Conservation (phyloP, 2,888 invertebrate genomes). For the Melolontha melolontha region DNA sequence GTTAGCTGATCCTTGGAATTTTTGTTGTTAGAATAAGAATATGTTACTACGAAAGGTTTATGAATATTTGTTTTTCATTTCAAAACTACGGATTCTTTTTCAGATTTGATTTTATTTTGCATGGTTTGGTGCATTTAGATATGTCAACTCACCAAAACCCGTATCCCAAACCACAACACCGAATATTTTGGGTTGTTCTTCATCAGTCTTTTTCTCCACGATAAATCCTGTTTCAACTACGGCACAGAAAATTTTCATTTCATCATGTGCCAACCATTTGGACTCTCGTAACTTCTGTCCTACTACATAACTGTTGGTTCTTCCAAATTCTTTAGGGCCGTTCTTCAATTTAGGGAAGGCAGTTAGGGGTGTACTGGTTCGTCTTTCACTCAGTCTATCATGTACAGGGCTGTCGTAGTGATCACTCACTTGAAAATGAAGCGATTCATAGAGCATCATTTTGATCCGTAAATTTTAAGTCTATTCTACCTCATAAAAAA, state of each 20-base stretch:
- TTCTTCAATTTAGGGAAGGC: conserved; percentile 16
- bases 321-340: conserved; percentile 18
- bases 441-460: conserved; percentile 52
- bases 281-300: conserved; percentile 79
- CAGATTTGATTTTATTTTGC: too few relatives aligned
- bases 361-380: conserved; percentile 29
- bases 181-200: conserved; percentile 72
- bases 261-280: conserved; percentile 80
- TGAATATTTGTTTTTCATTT: too few relatives aligned
- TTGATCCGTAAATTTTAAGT: conserved; percentile 4
- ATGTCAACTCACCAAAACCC: conserved; percentile 73
- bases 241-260: conserved; percentile 78
- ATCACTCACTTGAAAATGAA: conserved; percentile 50
- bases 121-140: too few relatives aligned
- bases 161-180: conserved; percentile 79
- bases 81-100: too few relatives aligned
- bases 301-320: conserved; percentile 70
- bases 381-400: conserved; percentile 36
- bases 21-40: too few relatives aligned
- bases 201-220: conserved; percentile 71
- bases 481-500: too few relatives aligned
- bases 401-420: conserved; percentile 24
- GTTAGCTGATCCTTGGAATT: too few relatives aligned
- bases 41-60: too few relatives aligned
- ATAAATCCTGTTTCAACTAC: conserved; percentile 81